Evolutionary conservation across 2,888 invertebrate genomes (phyloP).

Genomic region (Agrochola macilenta): DNA sequence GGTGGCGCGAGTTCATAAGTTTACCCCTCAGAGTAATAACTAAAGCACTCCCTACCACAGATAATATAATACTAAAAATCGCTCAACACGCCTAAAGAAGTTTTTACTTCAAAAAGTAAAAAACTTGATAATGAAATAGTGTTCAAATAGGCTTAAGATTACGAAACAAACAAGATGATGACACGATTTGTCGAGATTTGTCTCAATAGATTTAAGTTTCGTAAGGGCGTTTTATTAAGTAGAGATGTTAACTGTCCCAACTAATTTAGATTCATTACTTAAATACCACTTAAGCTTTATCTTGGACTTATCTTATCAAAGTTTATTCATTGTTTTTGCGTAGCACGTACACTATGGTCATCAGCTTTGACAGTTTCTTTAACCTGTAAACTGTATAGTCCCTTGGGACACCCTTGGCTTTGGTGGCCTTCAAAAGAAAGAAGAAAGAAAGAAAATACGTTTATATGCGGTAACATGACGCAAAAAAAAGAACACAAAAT

Average conservation of each 20-base stretch:
- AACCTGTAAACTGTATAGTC: neutral
- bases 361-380: neutral
- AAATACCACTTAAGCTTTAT: neutral
- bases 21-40: too few relatives aligned
- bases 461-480: too few relatives aligned
- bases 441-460: too few relatives aligned
- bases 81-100: too few relatives aligned
- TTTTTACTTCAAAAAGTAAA: too few relatives aligned
- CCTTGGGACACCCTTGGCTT: neutral
- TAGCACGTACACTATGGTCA: neutral
- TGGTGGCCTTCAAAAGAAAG: too few relatives aligned
- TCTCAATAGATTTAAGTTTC: slow-evolving; percentile 16
- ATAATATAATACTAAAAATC: too few relatives aligned
- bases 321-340: neutral
- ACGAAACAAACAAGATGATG: neutral
- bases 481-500: too few relatives aligned
- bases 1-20: too few relatives aligned
- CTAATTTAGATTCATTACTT: neutral
- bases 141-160: too few relatives aligned
- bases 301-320: neutral
- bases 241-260: neutral
- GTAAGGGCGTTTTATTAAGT: neutral
- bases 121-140: too few relatives aligned
- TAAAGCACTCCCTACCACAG: too few relatives aligned
- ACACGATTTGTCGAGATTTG: neutral